These are phyloP conservation scores for Psylliodes chrysocephalus DNA, from an alignment of 2,888 invertebrate species.

Conservation along the genomic window DNA sequence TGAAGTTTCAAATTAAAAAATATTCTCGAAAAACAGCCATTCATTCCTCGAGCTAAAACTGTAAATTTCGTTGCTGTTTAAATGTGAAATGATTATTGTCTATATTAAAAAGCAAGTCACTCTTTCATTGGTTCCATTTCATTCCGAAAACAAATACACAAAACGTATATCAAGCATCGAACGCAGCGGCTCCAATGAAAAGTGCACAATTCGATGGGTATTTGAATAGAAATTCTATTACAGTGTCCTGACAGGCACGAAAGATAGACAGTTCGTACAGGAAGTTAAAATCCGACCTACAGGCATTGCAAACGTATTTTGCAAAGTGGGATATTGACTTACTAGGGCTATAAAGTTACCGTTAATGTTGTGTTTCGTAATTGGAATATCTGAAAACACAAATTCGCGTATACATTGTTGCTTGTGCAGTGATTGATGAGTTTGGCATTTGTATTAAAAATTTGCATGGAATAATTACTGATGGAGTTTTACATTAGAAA, in stretches of 20 bases:
- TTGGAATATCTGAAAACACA: neutral
- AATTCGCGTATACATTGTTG: too few relatives aligned
- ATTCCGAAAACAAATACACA: neutral
- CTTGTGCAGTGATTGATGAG: too few relatives aligned
- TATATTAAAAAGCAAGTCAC: too few relatives aligned
- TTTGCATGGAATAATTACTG: too few relatives aligned
- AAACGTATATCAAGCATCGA: neutral
- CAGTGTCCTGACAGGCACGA: conserved; percentile 29
- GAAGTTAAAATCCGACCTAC: conserved; percentile 29
- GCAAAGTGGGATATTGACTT: conserved; percentile 19
- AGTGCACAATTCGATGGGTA: conserved; percentile 26
- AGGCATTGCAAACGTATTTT: conserved; percentile 11
- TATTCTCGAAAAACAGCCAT: too few relatives aligned
- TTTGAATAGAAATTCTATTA: conserved; percentile 34
- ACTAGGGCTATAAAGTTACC: neutral
- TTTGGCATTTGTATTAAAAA: too few relatives aligned
- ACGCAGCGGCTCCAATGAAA: conserved; percentile 1
- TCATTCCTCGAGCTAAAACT: too few relatives aligned
- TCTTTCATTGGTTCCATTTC: neutral
- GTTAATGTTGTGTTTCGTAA: neutral
- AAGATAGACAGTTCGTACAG: conserved; percentile 31
- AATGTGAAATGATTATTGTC: too few relatives aligned
- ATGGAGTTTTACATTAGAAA: too few relatives aligned
- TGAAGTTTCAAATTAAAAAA: too few relatives aligned
- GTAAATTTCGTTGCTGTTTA: too few relatives aligned